Conservation (phyloP, 2,888 invertebrate genomes). For the Andrena fulva region DNA sequence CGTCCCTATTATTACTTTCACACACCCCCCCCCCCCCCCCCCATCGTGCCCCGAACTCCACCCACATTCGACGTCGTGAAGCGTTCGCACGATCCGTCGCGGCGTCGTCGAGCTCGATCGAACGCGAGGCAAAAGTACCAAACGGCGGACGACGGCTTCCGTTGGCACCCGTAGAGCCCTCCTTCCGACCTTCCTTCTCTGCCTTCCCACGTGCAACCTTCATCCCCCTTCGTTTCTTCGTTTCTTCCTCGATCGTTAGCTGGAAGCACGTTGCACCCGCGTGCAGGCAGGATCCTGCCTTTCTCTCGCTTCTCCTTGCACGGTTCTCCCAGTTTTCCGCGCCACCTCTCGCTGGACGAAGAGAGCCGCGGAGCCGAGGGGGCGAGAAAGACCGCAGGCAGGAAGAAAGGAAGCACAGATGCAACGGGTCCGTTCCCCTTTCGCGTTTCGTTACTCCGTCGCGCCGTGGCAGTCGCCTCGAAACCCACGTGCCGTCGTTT, state of each 20-base stretch:
- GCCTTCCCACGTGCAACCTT: neutral
- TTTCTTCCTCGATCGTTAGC: constrained; percentile 23
- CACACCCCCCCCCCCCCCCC: neutral
- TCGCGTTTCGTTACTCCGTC: constrained; percentile 48
- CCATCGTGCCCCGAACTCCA: neutral
- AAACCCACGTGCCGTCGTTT: constrained; percentile 62
- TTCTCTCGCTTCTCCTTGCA: neutral
- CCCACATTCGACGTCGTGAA: neutral
- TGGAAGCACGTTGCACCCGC: constrained; percentile 28
- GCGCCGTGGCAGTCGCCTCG: constrained; percentile 54
- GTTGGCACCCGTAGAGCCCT: neutral
- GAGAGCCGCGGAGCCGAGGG: constrained; percentile 18
- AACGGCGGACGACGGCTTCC: constrained; percentile 25
- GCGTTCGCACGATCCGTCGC: constrained; percentile 12
- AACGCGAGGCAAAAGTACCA: constrained; percentile 25
- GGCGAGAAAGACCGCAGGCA: constrained; percentile 1
- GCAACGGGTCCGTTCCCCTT: constrained; percentile 42
- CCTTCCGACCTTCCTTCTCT: constrained; percentile 1
- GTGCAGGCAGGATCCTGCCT: neutral
- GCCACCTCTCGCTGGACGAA: neutral
- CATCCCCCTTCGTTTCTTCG: neutral
- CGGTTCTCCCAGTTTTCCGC: neutral
- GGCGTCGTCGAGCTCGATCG: neutral
- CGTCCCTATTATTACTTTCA: neutral
- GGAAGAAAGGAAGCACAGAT: constrained; percentile 27